Percentiles rank a stretch among this genome's conserved stretches.
Conservation (phyloP, 2,797 vertebrate genomes). For the Ispidina picta region DNA sequence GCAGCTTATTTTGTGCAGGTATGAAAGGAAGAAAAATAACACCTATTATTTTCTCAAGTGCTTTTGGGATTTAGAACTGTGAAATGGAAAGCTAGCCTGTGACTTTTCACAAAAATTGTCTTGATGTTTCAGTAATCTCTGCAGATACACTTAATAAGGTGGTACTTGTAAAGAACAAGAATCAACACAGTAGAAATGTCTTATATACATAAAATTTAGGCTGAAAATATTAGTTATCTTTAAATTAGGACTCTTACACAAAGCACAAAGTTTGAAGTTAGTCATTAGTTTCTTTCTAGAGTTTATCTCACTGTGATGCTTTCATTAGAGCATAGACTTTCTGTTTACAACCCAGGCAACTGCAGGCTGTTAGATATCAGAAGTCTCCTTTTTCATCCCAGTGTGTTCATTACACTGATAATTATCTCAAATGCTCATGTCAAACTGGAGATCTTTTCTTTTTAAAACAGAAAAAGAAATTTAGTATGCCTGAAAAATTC, state of each 20-base stretch:
- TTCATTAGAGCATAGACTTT: neutral
- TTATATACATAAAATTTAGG: neutral
- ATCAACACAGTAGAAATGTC: neutral
- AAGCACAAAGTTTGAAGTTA: neutral
- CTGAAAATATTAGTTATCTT: neutral
- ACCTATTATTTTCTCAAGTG: constrained; percentile 20
- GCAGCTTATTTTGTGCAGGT: neutral
- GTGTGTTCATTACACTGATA: neutral
- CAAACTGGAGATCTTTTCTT: neutral
- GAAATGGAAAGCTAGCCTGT: neutral
- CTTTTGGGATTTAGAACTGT: constrained; percentile 6
- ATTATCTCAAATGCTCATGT: neutral
- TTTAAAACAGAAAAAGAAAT: neutral
- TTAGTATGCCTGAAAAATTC: neutral
- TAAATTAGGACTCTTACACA: neutral
- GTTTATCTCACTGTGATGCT: neutral
- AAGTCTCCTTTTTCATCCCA: neutral
- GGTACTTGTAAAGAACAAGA: neutral
- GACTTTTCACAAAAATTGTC: neutral
- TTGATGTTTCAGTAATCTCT: neutral
- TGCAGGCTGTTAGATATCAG: neutral
- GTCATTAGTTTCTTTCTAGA: neutral
- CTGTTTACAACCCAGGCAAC: neutral
- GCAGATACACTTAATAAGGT: neutral
- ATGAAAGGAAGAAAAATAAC: constrained; percentile 9